phyloP scores from a whole-genome alignment of 2,888 invertebrate species.

The Chrysolina oricalcia region DNA sequence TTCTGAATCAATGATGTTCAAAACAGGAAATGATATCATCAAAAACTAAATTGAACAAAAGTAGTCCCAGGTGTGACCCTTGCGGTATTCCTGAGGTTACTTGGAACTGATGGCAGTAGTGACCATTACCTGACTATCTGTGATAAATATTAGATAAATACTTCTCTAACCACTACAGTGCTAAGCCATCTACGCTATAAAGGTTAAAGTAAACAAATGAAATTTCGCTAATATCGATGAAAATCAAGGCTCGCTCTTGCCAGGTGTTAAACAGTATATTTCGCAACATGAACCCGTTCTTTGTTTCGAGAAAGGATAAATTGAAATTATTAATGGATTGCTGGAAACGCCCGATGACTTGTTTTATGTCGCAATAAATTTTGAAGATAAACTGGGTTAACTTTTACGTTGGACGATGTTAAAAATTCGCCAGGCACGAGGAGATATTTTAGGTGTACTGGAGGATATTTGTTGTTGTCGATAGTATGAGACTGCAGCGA shows the following conservation, averaged over 20 bases:
- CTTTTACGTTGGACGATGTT: background rate
- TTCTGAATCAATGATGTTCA: too few relatives aligned
- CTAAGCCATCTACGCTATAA: too few relatives aligned
- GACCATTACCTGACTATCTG: too few relatives aligned
- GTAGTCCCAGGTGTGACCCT: too few relatives aligned
- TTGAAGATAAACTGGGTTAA: background rate
- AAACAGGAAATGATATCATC: too few relatives aligned
- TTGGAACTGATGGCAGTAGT: too few relatives aligned
- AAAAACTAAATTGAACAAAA: too few relatives aligned
- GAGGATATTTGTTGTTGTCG: background rate
- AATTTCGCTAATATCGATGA: background rate
- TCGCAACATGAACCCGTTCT: background rate
- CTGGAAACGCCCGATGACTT: background rate
- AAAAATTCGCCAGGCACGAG: background rate
- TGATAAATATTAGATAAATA: too few relatives aligned
- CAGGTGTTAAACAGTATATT: background rate
- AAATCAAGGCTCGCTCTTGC: background rate
- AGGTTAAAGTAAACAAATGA: too few relatives aligned
- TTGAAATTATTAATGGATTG: constrained; percentile 8
- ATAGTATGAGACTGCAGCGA: background rate
- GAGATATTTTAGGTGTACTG: background rate
- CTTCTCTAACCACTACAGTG: too few relatives aligned
- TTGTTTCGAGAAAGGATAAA: background rate
- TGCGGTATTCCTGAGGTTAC: too few relatives aligned
- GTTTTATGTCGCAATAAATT: constrained; percentile 7